phyloP scores from a whole-genome alignment of 2,888 invertebrate genomes.

The Fragum fragum region DNA sequence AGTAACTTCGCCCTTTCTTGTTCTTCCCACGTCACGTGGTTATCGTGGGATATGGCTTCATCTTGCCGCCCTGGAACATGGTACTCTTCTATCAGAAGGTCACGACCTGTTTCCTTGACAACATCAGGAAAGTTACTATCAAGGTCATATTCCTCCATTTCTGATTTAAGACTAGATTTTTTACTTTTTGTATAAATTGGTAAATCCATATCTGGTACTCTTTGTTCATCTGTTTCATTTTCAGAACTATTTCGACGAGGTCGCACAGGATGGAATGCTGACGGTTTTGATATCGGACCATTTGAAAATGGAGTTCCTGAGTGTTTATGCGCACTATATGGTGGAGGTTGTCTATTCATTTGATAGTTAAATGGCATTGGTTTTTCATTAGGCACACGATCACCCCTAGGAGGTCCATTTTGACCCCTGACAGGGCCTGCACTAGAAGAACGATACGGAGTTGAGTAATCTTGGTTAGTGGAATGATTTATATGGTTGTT shows the following conservation, averaged over 20 bases:
- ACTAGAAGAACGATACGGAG: constrained; percentile 21
- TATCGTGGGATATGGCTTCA: constrained; percentile 52
- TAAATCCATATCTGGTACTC: constrained; percentile 62
- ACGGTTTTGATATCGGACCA: constrained; percentile 38
- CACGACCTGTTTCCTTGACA: constrained; percentile 65
- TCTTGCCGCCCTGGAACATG: constrained; percentile 68
- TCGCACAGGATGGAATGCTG: constrained; percentile 69
- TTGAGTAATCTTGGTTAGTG: constrained; percentile 15
- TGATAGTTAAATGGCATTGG: constrained; percentile 33
- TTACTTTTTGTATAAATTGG: constrained; percentile 65
- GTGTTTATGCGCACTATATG: constrained; percentile 16
- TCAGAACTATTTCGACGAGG: constrained; percentile 46
- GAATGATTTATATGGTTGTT: constrained; percentile 33
- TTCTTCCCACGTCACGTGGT: constrained; percentile 59
- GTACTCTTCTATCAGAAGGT: constrained; percentile 72
- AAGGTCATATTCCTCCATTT: constrained; percentile 81
- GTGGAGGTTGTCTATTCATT: constrained; percentile 37
- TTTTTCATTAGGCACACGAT: constrained; percentile 11
- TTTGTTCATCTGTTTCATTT: constrained; percentile 37
- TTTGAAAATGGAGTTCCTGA: constrained; percentile 18
- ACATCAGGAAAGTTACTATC: constrained; percentile 86
- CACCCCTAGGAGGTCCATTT: constrained; percentile 8
- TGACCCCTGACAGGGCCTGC: constrained; percentile 12
- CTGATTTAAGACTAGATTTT: constrained; percentile 68
- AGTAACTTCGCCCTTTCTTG: constrained; percentile 88